A percentile compares a stretch with the other conserved stretches of the same genome.
Conservation (phyloP, 2,888 invertebrate species). For the Cheilosia grossa region DNA sequence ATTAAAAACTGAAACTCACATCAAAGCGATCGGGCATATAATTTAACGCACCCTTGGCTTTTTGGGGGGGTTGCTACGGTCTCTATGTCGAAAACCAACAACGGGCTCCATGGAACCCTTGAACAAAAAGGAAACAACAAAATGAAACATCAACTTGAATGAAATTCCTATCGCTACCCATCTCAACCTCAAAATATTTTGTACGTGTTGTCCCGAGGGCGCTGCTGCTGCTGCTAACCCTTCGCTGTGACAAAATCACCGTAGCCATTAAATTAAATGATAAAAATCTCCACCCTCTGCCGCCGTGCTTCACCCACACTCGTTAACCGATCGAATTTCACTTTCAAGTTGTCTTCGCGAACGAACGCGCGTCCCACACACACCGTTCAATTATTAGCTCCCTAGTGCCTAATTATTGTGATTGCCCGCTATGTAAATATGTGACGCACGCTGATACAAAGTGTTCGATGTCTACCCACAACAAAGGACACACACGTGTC, state of each 20-base stretch:
- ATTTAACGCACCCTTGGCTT: too few relatives aligned
- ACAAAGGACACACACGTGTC: constrained; percentile 28
- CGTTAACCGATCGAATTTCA: constrained; percentile 60
- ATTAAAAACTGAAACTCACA: too few relatives aligned
- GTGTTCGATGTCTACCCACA: constrained; percentile 39
- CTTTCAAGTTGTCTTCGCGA: constrained; percentile 30
- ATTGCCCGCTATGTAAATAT: constrained; percentile 38
- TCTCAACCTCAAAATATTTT: constrained; percentile 9
- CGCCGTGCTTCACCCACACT: neutral
- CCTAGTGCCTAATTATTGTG: constrained; percentile 60
- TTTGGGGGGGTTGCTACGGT: too few relatives aligned
- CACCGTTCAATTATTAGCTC: constrained; percentile 40
- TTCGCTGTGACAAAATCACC: constrained; percentile 16
- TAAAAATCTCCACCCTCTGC: constrained; percentile 14
- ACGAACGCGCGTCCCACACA: neutral
- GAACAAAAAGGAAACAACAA: too few relatives aligned
- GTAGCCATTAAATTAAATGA: constrained; percentile 37
- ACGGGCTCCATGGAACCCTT: too few relatives aligned
- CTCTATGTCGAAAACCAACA: too few relatives aligned
- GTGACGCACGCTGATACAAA: neutral
- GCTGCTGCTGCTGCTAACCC: neutral
- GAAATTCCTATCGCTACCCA: neutral
- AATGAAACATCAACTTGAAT: too few relatives aligned
- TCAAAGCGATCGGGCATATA: too few relatives aligned
- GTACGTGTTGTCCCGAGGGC: constrained; percentile 15